Base-by-base conservation (phyloP, 2,113 vertebrate genomes). In the Porphyrio hochstetteri region DNA sequence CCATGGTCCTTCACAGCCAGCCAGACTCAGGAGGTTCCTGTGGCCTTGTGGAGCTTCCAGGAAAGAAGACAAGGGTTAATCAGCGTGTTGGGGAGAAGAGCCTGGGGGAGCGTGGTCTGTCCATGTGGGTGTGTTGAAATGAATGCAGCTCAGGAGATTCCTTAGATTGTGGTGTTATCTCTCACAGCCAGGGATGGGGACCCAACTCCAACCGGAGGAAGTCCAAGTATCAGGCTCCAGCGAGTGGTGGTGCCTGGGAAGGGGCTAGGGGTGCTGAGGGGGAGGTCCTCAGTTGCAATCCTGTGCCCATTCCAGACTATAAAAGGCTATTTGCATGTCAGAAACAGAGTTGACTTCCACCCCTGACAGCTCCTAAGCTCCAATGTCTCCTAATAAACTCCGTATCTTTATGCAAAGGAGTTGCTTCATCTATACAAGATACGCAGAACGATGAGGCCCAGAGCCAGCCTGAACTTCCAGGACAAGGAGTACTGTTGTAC, bases 311-410 rank as follows among this genome's bases (percentile, higher is more conserved):
- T 95, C 77, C 91, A 93, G 83, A 42, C 95, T 96, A 95, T 95
- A 96, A 97, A 97, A 97, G 86, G 95, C 60, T 91, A 53, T 91
- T 96, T 95, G 83, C 65, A 11, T 95, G 95, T 95, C 83, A 97
- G 81, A 68, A 70, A 82, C 86, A 78, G 84, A 71, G 92, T 31
- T 60, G 91, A 91, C 74, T 96, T 94, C 88, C 77, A 78, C 83
- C 75, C 64, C 77, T 91, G 89, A 95, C 83, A 92, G 89, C 64
- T 92, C 88, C 61, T 95, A 93, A 93, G 91, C 95, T 93, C 86
- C 89, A 70, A 0, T 71, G 86, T 48, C 92, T 95, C 86, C 94
- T 92, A 86, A 92, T 97, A 96, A 97, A 97, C 64, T 79, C 89
- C 80, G 10, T 96, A 95, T 97, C 96, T 96, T 91, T 71, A 91